Conservation (phyloP, 1,140 invertebrate genomes). For the Drosophila quadrilineata region DNA sequence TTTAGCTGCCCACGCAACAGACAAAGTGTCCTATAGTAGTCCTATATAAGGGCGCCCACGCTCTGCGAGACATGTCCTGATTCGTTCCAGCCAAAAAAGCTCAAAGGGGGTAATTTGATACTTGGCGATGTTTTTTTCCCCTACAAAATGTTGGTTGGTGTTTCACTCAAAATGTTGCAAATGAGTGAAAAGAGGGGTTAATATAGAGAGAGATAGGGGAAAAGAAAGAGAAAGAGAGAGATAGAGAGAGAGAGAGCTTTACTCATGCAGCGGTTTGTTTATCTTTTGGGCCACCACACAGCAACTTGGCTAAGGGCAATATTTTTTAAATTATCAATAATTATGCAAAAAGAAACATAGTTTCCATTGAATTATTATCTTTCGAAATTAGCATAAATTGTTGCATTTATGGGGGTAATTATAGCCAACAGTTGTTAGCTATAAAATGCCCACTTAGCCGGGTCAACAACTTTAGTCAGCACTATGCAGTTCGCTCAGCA, state of each 20-base stretch:
- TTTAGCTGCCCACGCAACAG: conserved; percentile 28
- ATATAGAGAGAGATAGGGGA: neutral
- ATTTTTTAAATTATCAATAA: neutral
- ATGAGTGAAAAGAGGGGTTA: neutral
- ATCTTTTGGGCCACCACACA: neutral
- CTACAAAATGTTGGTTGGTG: conserved; percentile 21
- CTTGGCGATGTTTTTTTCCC: conserved; percentile 20
- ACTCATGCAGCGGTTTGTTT: neutral
- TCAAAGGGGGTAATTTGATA: conserved; percentile 10
- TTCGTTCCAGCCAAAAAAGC: conserved; percentile 26
- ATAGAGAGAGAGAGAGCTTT: neutral
- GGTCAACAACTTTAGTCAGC: neutral
- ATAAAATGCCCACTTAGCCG: neutral
- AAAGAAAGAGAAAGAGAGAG: neutral
- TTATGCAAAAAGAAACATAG: neutral
- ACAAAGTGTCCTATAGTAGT: conserved; percentile 25
- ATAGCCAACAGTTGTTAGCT: neutral
- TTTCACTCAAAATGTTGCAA: conserved; percentile 28
- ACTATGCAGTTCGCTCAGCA: neutral
- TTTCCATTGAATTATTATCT: neutral
- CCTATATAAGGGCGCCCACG: conserved; percentile 21
- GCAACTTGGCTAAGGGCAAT: neutral
- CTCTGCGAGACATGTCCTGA: conserved; percentile 16
- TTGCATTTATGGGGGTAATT: neutral
- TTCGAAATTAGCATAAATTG: conserved; percentile 2